Evolutionary conservation across 2,888 invertebrate genomes (phyloP).

Genomic region (Tachina grossa): DNA sequence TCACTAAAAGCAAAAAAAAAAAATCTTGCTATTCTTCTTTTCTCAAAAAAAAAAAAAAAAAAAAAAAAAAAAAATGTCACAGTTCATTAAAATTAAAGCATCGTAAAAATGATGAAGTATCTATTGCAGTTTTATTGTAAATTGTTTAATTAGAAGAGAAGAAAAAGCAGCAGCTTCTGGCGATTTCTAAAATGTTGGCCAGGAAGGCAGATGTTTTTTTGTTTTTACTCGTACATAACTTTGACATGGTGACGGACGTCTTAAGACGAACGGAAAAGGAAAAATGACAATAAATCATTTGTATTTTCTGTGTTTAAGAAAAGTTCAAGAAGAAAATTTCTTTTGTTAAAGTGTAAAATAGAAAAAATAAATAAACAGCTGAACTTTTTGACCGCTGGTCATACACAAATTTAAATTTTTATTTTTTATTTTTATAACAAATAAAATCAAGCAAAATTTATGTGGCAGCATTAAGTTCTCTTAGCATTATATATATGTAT

Average conservation of each 20-base stretch:
- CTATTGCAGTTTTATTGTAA: conserved; percentile 67
- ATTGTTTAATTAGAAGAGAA: conserved; percentile 66
- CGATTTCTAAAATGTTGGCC: conserved; percentile 11
- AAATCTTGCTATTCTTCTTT: conserved; percentile 47
- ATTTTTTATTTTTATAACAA: not conserved
- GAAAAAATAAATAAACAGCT: conserved; percentile 63
- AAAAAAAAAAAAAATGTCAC: conserved; percentile 63
- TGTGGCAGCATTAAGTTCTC: not conserved
- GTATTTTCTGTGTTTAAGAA: conserved; percentile 34
- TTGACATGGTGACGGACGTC: conserved; percentile 12
- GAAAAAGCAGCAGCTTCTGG: conserved; percentile 16
- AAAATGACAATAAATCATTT: conserved; percentile 62
- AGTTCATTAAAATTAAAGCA: conserved; percentile 72
- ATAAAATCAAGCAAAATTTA: conserved; percentile 41
- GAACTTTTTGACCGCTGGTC: conserved; percentile 68
- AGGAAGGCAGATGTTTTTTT: conserved; percentile 59
- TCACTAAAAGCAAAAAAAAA: conserved; percentile 21
- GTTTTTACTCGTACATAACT: too few species aligned
- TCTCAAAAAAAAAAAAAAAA: too few species aligned
- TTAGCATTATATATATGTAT: not conserved
- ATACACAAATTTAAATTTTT: too few species aligned
- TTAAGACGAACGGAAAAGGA: not conserved
- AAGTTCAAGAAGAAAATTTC: conserved; percentile 66
- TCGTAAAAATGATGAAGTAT: conserved; percentile 70
- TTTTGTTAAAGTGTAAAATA: conserved; percentile 22